phyloP scores from a whole-genome alignment of 2,797 vertebrate species.

The Sebastes hubbsi region DNA sequence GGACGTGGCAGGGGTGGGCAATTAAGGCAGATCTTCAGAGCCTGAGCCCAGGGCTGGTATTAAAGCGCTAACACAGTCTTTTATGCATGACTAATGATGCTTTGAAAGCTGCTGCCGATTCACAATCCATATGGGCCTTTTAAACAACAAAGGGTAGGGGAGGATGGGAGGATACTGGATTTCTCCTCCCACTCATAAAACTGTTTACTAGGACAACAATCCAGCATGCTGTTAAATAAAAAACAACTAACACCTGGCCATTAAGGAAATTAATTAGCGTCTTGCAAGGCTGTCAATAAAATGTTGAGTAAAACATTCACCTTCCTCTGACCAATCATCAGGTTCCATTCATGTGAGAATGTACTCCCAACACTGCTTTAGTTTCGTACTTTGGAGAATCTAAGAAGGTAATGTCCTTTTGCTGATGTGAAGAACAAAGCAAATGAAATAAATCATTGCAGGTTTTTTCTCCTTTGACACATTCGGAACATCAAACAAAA shows the following conservation, averaged over 20 bases:
- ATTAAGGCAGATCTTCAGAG: conserved; percentile 81
- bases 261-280: conserved; percentile 76
- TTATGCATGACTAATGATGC: conserved; percentile 84
- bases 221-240: conserved; percentile 71
- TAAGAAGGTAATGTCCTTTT: conserved; percentile 59
- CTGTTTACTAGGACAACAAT: conserved; percentile 78
- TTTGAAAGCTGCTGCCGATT: conserved; percentile 79
- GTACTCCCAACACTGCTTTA: conserved; percentile 11
- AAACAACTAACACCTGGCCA: conserved; percentile 72
- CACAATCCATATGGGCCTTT: conserved; percentile 82
- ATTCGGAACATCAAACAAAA: conserved; percentile 79
- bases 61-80: conserved; percentile 80
- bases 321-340: conserved; percentile 49
- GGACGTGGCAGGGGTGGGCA: conserved; percentile 73
- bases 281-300: conserved; percentile 63
- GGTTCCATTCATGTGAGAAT: conserved; percentile 26
- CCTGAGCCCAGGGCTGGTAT: conserved; percentile 74
- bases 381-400: conserved; percentile 50
- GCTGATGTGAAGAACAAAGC: conserved; percentile 72
- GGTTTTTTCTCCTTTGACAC: conserved; percentile 61
- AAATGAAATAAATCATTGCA: conserved; percentile 71
- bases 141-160: conserved; percentile 79
- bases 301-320: conserved; percentile 42
- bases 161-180: conserved; percentile 65
- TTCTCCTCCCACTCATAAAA: conserved; percentile 71